Evolutionary conservation across 2,113 vertebrate species (phyloP), one percentile per base, ranked within the genome.

Genomic region (Siphamia tubifer): DNA sequence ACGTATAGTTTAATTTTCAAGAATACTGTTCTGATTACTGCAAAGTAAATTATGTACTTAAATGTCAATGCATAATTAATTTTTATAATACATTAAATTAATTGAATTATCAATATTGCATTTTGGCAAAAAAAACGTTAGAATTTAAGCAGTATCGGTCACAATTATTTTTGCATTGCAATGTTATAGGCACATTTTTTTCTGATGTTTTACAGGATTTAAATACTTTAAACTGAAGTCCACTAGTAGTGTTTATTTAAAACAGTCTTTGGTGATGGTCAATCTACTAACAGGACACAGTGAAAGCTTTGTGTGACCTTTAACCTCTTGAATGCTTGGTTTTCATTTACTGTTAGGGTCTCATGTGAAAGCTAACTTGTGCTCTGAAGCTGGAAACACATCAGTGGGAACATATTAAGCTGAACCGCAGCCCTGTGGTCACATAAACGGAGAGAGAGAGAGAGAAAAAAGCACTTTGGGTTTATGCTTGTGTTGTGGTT

Each of bases 381-480:
- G 72, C 79, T 64, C 71, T 77, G 74, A 73, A 64, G 63, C 81
- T 68, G 71, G 20, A 52, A 81, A 82, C 81, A 83, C 79, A 83
- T 77, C 77, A 61, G 72, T 77, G 66, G 58, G 63, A 72, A 66
- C 54, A 64, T 48, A 61, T 76, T 75, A 77, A 82, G 81, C 66
- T 71, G 74, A 60, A 36, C 61, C 62, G 74, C 68, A 67, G 49
- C 64, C 79, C 53, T 54, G 36, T 17, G 38, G 57, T 56, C 65
- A 68, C 56, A 49, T 63, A 82, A 47, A 60, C 28, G 23, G 34
- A 60, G 24, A 49, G 48, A 67, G 64, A 60, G n/a, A n/a, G n/a
- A n/a, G n/a, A n/a, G n/a, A 74, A n/a, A n/a, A 73, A 67, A 17
- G 21, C 7, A 68, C 35, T 32, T 15, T 62, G 63, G 42, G 35